These are phyloP conservation scores for Sympetrum striolatum DNA, from an alignment of 2,888 invertebrate genomes.

Conservation along the genomic window DNA sequence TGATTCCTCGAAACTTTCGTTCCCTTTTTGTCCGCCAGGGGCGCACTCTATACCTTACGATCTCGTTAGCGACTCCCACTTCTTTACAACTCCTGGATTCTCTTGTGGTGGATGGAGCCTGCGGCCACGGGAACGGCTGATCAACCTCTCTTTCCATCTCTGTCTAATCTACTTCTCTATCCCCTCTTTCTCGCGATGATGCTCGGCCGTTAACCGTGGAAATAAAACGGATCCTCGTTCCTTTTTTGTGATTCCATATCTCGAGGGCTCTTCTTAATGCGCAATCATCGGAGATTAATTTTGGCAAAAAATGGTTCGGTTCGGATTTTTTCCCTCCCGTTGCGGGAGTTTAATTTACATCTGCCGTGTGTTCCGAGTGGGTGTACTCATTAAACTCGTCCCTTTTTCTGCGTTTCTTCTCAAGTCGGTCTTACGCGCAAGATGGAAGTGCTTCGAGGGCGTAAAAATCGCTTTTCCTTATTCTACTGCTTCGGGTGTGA, in stretches of 20 bases:
- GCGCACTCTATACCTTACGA: constrained; percentile 2
- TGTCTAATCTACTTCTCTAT: neutral
- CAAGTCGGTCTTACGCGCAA: too few species aligned
- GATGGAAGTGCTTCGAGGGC: too few species aligned
- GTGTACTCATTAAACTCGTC: neutral
- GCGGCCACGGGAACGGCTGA: neutral
- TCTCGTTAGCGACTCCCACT: neutral
- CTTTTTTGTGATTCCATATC: neutral
- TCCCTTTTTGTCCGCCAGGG: neutral
- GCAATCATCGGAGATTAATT: constrained; percentile 32
- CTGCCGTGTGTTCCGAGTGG: neutral
- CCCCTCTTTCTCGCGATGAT: neutral
- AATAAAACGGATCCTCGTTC: neutral
- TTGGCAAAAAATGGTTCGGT: constrained; percentile 1
- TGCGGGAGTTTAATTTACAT: neutral
- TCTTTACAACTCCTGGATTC: neutral
- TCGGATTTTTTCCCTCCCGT: neutral
- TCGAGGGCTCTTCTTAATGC: neutral
- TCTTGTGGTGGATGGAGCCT: neutral
- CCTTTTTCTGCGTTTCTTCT: neutral
- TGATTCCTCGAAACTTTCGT: neutral
- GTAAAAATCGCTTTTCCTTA: neutral
- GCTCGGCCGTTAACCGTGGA: neutral
- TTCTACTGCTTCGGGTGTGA: neutral
- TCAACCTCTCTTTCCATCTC: neutral